phyloP scores from a whole-genome alignment of 2,888 invertebrate species.

The Cremastinae sp. region DNA sequence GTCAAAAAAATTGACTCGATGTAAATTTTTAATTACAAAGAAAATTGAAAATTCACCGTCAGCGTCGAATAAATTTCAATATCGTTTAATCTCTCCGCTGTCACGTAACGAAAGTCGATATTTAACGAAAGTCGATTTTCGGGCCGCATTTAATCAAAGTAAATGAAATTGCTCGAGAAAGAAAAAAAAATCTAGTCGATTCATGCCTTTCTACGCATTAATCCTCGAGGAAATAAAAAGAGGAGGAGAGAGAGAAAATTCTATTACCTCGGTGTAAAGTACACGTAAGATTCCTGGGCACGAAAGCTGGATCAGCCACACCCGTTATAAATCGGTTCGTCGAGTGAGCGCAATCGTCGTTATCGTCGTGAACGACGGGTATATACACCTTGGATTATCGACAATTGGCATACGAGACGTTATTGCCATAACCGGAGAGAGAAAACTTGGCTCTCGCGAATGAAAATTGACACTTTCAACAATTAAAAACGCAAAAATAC shows the following conservation, averaged over 20 bases:
- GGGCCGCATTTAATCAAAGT: no score
- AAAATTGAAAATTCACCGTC: no score
- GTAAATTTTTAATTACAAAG: conserved; percentile 14
- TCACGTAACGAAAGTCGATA: no score
- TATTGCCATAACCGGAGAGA: conserved; percentile 59
- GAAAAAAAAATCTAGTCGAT: conserved; percentile 15
- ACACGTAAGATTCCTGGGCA: conserved; percentile 18
- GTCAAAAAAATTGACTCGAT: conserved; percentile 13
- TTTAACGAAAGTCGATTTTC: no score
- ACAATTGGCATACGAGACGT: conserved; percentile 74
- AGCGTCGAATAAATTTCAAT: conserved; percentile 8
- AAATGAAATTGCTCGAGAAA: neutral
- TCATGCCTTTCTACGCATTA: neutral
- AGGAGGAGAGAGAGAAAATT: conserved; percentile 23
- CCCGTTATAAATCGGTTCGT: conserved; percentile 67
- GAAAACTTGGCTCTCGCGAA: conserved; percentile 20
- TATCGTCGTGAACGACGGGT: conserved; percentile 68
- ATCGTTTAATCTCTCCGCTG: no score
- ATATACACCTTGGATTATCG: conserved; percentile 73
- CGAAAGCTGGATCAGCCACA: conserved; percentile 41
- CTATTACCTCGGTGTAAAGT: conserved; percentile 17
- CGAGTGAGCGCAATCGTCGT: conserved; percentile 64
- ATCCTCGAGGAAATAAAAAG: conserved; percentile 1
- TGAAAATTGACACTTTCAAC: neutral
- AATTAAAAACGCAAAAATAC: no score